phyloP scores from a whole-genome alignment of 1,140 invertebrate genomes.

The Armadillidium nasatum region DNA sequence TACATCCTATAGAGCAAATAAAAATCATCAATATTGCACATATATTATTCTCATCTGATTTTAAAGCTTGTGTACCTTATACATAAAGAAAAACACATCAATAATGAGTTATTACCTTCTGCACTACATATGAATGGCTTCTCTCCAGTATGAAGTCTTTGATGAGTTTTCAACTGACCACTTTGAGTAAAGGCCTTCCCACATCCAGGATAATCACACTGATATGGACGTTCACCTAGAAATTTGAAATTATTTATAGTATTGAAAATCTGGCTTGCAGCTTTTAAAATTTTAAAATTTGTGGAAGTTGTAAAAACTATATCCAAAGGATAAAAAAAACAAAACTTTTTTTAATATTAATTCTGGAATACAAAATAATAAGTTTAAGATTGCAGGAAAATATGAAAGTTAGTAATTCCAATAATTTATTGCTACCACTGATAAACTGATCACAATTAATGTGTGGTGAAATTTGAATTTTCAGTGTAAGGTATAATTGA shows the following conservation, averaged over 20 bases:
- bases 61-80: conserved; percentile 2
- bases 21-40: conserved; percentile 16
- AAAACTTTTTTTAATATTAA: no score
- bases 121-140: conserved; percentile 72
- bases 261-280: no score
- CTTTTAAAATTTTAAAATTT: no score
- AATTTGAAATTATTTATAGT: background rate
- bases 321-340: no score
- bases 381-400: background rate
- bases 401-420: no score
- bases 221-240: conserved; percentile 69
- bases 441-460: no score
- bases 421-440: no score
- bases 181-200: conserved; percentile 73
- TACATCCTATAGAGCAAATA: conserved; percentile 51
- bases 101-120: conserved; percentile 53
- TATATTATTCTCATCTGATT: conserved; percentile 16
- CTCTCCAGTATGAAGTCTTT: conserved; percentile 73
- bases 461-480: no score
- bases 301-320: no score
- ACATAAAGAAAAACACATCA: background rate
- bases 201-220: conserved; percentile 72
- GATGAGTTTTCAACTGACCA: conserved; percentile 77
- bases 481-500: no score
- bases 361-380: background rate